Base-by-base conservation (phyloP, 2,113 vertebrate genomes). In the Rissa tridactyla region DNA sequence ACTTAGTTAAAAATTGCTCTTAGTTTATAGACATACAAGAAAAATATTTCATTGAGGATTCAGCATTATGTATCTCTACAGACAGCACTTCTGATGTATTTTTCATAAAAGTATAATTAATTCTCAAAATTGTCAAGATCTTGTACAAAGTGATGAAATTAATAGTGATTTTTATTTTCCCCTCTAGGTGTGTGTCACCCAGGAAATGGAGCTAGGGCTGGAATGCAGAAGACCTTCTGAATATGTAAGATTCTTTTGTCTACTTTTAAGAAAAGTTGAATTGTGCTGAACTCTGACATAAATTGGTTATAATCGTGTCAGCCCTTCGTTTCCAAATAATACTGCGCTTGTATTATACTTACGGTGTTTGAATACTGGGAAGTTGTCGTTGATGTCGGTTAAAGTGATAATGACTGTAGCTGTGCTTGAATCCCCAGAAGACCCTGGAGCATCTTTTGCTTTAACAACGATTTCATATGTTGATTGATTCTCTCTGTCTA, bases 351-450 rank as follows among this genome's bases (percentile, higher is more conserved):
- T 10, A 10, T 5, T 51, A 20, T 78, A 95, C 98, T 98, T 97
- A 99, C 99, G 2, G 93, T 94, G 86, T 58, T 97, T 98, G 96
- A 99, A 99, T 55, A 97, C 95, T 4, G 99, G 99, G 20, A 98
- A 97, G 95, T 99, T 99, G 97, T 99, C 99, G 2, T 99, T 99
- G 95, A 98, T 96, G 88, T 99, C 99, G 0, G 60, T 94, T 92
- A 99, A 91, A 15, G 83, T 98, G 96, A 99, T 98, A 79, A 97
- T 96, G 78, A 99, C 99, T 0, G 98, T 98, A 71, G 99, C 98
- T 14, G 98, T 99, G 94, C 98, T 98, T 1, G 98, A 98, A 21
- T 98, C 97, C 66, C 98, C 62, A 0, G 29, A 42, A 22, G 92
- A 91, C 9, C 98, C 98, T 8, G 97, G 97, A 87, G 97, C 98